Evolutionary conservation across 1,140 invertebrate genomes (phyloP), one percentile per base, ranked within the genome.

Genomic region (Cyclina sinensis): DNA sequence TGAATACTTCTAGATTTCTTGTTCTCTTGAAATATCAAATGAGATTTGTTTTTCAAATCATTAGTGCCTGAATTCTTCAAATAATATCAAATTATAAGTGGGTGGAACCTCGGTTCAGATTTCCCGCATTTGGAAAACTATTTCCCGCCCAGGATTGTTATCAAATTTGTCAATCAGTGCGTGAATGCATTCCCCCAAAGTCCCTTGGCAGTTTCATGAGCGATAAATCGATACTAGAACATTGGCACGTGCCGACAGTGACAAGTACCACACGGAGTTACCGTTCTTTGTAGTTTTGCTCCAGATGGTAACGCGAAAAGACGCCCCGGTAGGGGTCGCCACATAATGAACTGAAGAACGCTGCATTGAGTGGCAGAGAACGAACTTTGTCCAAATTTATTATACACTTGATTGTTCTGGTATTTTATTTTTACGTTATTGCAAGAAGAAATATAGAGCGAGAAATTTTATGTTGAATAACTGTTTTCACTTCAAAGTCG

Each of bases 121-220:
- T 39, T 24, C 43, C 48, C 46, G 18, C 14, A 9, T 78, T 78
- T 43, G 59, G 37, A 65, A 62, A 65, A 3, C 12, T 5, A 14
- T 57, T n/a, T 32, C 79, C 35, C 78, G 39, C 51, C 43, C 78
- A 32, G 5, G 27, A 54, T 48, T 62, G 79, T 65, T 81, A 62
- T 81, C 74, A 54, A 27, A 78, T 14, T 78, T 21, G 24, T 48
- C 46, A 35, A 78, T 78, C 74, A 51, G 24, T 30, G 46, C 46
- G 30, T 51, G 5, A 14, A 32, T 16, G 21, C 54, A 80, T 79
- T 80, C 85, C 85, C 76, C 11, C n/a, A n/a, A 70, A 80, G 43
- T 80, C 85, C 57, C 85, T 48, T 87, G 85, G 54, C 85, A 87
- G 32, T 68, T 87, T 80, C 59, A 87, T 48, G 85, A 87, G 79